Evolutionary conservation across 2,888 invertebrate species (phyloP).

Genomic region (Yponomeuta cagnagella): DNA sequence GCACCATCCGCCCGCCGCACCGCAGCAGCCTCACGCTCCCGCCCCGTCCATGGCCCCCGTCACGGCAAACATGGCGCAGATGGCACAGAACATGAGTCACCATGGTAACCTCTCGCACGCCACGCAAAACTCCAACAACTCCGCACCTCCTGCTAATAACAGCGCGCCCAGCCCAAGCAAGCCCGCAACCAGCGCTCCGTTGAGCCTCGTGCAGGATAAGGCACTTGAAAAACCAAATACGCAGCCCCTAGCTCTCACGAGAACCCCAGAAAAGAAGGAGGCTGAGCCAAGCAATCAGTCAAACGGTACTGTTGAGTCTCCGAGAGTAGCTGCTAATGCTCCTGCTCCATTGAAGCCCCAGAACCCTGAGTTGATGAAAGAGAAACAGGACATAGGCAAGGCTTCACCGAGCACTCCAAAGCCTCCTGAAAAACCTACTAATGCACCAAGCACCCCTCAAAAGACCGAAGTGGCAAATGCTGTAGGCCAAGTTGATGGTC

Average conservation of each 20-base stretch:
- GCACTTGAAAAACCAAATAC: constrained; percentile 32
- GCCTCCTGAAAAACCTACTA: constrained; percentile 56
- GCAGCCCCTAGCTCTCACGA: constrained; percentile 61
- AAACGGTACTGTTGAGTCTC: constrained; percentile 64
- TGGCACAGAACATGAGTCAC: constrained; percentile 73
- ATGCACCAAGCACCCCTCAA: constrained; percentile 48
- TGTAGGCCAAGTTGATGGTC: constrained; percentile 40
- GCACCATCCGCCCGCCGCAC: constrained; percentile 48
- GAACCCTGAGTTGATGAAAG: constrained; percentile 57
- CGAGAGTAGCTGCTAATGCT: constrained; percentile 50
- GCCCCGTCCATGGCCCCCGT: constrained; percentile 69
- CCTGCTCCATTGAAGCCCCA: constrained; percentile 51
- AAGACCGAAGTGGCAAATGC: constrained; percentile 46
- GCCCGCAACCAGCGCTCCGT: constrained; percentile 51
- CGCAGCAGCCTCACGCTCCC: constrained; percentile 44
- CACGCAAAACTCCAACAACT: constrained; percentile 54
- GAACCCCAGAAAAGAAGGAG: constrained; percentile 66
- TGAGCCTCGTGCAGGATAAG: constrained; percentile 65
- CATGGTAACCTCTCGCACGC: constrained; percentile 68
- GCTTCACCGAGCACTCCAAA: constrained; percentile 66
- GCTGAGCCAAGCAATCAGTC: constrained; percentile 56
- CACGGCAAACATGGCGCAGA: constrained; percentile 69
- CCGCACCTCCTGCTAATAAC: constrained; percentile 41
- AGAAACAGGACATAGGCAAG: constrained; percentile 63
- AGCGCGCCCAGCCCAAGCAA: constrained; percentile 53